Percentiles rank a stretch among this genome's conserved stretches.
phyloP scores from a whole-genome alignment of 2,888 invertebrate species.

The Megalurothrips usitatus region DNA sequence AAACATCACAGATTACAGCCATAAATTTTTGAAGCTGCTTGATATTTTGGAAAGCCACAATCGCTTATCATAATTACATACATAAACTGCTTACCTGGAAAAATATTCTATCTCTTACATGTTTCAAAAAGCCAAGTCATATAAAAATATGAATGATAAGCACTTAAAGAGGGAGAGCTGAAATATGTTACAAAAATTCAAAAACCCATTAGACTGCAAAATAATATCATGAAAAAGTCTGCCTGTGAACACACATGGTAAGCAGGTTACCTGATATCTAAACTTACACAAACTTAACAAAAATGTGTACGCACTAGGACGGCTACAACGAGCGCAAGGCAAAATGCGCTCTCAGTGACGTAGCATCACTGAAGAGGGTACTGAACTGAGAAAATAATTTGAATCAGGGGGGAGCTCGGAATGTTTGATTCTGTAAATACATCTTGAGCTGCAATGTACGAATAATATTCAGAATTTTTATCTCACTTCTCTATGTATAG shows the following conservation, averaged over 20 bases:
- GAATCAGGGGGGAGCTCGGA: no score
- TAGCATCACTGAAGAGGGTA: no score
- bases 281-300: background rate
- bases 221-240: background rate
- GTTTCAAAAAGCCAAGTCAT: background rate
- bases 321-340: no score
- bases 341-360: no score
- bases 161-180: background rate
- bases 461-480: background rate
- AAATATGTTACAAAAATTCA: background rate
- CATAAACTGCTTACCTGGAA: background rate
- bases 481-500: background rate
- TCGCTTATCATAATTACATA: background rate
- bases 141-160: background rate
- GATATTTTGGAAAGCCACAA: background rate
- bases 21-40: background rate
- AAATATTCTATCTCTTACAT: background rate
- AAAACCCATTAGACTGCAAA: background rate
- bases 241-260: constrained; percentile 1
- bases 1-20: constrained; percentile 9
- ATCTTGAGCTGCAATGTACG: background rate
- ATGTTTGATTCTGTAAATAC: no score
- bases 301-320: no score
- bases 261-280: background rate
- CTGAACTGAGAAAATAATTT: no score